Base-by-base conservation (phyloP, 2,113 vertebrate genomes). In the Tachysurus vachellii region DNA sequence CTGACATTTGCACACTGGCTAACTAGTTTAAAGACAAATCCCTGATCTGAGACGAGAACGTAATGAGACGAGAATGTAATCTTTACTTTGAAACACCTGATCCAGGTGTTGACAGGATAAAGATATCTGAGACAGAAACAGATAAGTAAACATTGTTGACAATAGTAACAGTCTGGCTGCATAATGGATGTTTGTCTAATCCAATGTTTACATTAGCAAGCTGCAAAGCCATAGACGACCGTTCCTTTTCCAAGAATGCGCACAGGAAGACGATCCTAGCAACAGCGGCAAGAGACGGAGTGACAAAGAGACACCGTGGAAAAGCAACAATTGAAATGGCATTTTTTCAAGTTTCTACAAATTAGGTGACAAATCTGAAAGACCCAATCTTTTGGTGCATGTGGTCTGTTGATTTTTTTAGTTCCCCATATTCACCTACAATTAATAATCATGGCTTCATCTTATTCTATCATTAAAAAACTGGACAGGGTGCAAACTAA, bases 11-110 rank as follows among this genome's bases (percentile, higher is more conserved):
- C 56, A 85, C 54, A 50, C 66, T 62, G 82, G 42, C 57, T 61
- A 44, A 14, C 83, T 62, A 82, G 16, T 70, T 70, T 70, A 70
- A 36, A 36, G n/a, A 66, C 56, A 88, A 82, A 85, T 84, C n/a
- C 26, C 73, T 68, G 61, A 6, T 26, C 31, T 14, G 66, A 12
- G 36, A 36, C 2, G 36, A 36, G 36, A 36, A 36, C 36, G 36
- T 36, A 88, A 12, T 1, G 23, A 73, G 31, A 28, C 66, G 14
- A 44, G n/a, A 44, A 44, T 64, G 42, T 7, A 42, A 75, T 31
- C 53, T 16, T 64, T 14, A 56, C 68, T 42, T 42, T 82, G 23
- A 50, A 12, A n/a, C n/a, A n/a, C n/a, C n/a, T n/a, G 59, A 62
- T 10, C 10, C 14, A 57, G 73, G 59, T 47, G 21, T 16, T 66